Base-by-base conservation (phyloP, 2,888 invertebrate species). In the Syrphus vitripennis region DNA sequence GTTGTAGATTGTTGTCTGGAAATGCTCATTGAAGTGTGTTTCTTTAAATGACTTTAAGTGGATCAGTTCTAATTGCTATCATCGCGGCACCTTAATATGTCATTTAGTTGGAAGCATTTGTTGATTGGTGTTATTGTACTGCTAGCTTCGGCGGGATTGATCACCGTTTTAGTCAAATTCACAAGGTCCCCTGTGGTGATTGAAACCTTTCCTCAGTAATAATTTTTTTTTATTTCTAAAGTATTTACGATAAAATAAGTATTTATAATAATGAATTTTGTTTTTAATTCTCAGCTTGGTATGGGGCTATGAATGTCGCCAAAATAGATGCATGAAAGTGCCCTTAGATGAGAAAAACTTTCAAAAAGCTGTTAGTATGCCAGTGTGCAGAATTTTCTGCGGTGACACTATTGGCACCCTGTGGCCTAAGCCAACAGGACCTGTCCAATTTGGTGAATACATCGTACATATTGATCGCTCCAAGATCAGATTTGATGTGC, bases 301-400 rank as follows among this genome's bases (percentile, higher is more conserved):
- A 37, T 92, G 91, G 86, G 91, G 92, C 14, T 92, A 92, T 69
- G 90, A 92, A 75, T 92, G 92, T 67, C 88, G 76, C 0, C 82
- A 87, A 29, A 90, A 89, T 21, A 88, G 89, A 34, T 93, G 92
- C 63, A 87, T 90, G 19, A 92, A 92, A 88, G 89, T 91, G 12
- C 90, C 91, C 79, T 77, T 93, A 10, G 89, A 88, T 50, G 90
- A 91, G 83, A 72, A 88, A 5, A 92, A 91, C 75, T 91, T 90
- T 29, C 88, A 89, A 9, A 90, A 89, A 50, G 91, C 92, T 3
- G 90, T 93, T 2, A 92, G 92, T 82, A 88, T 94, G 24, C 92
- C 92, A 48, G 93, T 93, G 1, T 94, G 94, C 87, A 91, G 93
- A 75, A 89, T 94, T 50, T 93, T 93, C 87, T 94, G 94, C 84